Evolutionary conservation across 2,888 invertebrate genomes (phyloP).

Genomic region (Entomobrya proxima): DNA sequence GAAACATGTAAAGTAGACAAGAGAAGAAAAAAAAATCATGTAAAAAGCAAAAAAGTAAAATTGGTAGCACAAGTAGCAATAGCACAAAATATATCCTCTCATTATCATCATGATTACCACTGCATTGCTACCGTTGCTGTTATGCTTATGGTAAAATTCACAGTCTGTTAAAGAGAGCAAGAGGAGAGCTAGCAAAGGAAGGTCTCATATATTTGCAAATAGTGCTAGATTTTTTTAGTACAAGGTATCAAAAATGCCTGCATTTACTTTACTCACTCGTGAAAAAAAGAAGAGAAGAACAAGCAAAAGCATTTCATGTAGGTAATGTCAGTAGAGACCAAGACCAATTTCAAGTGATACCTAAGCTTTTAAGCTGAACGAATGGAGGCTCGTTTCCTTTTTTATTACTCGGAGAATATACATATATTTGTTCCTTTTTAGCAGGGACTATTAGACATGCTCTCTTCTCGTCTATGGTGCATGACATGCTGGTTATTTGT

Average conservation of each 20-base stretch:
- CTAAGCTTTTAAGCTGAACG: constrained; percentile 59
- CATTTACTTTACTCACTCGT: constrained; percentile 14
- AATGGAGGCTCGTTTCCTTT: constrained; percentile 55
- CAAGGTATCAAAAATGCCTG: constrained; percentile 50
- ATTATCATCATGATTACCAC: constrained; percentile 20
- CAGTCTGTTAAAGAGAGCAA: background rate
- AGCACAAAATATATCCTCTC: constrained; percentile 42
- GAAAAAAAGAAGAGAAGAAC: constrained; percentile 20
- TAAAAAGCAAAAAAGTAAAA: constrained; percentile 12
- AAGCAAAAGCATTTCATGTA: constrained; percentile 26
- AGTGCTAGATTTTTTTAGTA: constrained; percentile 32
- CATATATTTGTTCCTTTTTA: background rate
- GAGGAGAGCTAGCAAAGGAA: constrained; percentile 28
- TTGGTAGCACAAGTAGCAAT: constrained; percentile 25
- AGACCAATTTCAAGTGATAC: constrained; percentile 64
- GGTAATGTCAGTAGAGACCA: constrained; percentile 57
- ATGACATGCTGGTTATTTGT: constrained; percentile 40
- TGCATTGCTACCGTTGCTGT: background rate
- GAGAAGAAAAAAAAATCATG: background rate
- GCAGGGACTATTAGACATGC: background rate
- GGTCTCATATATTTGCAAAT: background rate
- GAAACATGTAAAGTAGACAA: constrained; percentile 16
- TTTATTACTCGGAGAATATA: constrained; percentile 45
- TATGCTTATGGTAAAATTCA: background rate
- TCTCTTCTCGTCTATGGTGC: background rate